A percentile compares a stretch with the other conserved stretches of the same genome.
Conservation (phyloP, 2,113 vertebrate genomes). For the Morphnarchus princeps region DNA sequence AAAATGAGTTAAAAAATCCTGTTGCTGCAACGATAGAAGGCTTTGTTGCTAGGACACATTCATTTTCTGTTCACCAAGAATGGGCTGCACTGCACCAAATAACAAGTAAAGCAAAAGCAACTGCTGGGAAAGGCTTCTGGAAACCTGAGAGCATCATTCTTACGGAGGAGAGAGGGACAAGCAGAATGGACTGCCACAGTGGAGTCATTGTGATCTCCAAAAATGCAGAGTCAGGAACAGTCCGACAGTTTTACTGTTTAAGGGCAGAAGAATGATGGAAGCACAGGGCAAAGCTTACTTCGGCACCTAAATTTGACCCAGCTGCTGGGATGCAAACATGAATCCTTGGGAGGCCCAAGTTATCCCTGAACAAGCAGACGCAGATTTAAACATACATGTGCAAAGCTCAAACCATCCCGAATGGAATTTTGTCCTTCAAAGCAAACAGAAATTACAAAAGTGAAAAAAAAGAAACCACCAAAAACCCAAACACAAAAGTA, state of each 20-base stretch:
- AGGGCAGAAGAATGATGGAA: not conserved
- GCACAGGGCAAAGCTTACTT: not conserved
- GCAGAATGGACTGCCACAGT: not conserved
- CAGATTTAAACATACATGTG: not conserved
- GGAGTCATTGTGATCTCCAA: not conserved
- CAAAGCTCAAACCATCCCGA: not conserved
- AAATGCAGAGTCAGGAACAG: not conserved
- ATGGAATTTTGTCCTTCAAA: not conserved
- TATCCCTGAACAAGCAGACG: not conserved
- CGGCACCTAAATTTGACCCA: not conserved
- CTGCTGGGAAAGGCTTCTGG: not conserved
- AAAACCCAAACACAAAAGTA: not conserved
- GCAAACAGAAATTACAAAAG: not conserved
- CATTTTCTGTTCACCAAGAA: not conserved
- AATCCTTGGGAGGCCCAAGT: not conserved
- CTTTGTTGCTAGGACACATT: not conserved
- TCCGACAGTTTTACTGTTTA: not conserved
- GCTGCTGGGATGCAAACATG: not conserved
- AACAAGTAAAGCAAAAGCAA: not conserved
- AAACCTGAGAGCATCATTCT: not conserved
- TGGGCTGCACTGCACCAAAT: not conserved
- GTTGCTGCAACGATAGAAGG: not conserved
- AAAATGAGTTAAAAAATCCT: not conserved
- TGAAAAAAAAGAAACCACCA: not conserved
- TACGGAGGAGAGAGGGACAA: not conserved